Evolutionary conservation across 2,113 vertebrate species (phyloP), one percentile per base, ranked within the genome.

Genomic region (Rhinolophus ferrumequinum): DNA sequence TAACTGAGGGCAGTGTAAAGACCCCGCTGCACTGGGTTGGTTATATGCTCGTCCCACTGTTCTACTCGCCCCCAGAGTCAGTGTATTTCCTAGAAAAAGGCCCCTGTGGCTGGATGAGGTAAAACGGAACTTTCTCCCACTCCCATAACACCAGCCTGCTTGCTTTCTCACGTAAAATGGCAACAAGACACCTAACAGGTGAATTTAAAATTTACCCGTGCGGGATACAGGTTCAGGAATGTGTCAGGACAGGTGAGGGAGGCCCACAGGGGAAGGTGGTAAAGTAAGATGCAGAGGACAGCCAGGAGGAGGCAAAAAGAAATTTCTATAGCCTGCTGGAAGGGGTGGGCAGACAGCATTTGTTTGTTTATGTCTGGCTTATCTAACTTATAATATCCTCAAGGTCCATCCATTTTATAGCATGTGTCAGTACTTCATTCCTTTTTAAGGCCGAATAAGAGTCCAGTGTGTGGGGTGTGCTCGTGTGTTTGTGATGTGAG

Each of bases 1-100:
- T 21, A 76, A 22, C 16, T 3, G 41, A 75, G 81, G 93, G 54
- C 28, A 28, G 62, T 0, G 22, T 1, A 30, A 19, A 56, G 69
- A 33, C 41, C 41, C 33, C 8, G 7, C 1, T 12, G 44, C 8
- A 0, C 19, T 8, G 8, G 14, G 28, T 28, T 9, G 14, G 28
- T 24, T 9, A 5, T 15, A 13, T 24, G 16, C 35, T 22, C 3
- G 13, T 33, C 66, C 77, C 75, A 52, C 77, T 26, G 3, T n/a
- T 2, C 62, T 7, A 2, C 38, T 41, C 28, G 11, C 15, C 21
- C 58, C 64, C 3, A 3, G 41, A 44, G 56, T 33, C 73, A 66
- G 26, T 21, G 38, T 0, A 11, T 33, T 9, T 1, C 50, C 64
- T 30, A 38, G 41, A 33, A 24, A 47, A 22, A 15, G 2, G 2